Conservation (phyloP, 2,888 invertebrate species). For the Agrypnus murinus region DNA sequence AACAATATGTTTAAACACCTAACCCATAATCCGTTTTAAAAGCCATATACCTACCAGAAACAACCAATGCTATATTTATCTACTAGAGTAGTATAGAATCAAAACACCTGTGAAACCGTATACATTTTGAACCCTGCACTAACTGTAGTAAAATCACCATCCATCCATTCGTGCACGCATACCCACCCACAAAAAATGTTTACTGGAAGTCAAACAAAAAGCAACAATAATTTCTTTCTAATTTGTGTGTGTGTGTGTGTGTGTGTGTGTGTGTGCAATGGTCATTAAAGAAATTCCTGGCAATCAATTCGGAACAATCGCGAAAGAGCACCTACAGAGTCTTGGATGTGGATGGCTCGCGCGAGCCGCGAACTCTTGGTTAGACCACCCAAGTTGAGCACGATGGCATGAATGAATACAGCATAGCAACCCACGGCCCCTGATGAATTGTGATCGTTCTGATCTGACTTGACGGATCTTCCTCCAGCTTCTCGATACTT, state of each 20-base stretch:
- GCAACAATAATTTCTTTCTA: constrained; percentile 14
- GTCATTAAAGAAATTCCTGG: constrained; percentile 25
- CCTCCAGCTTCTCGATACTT: constrained; percentile 58
- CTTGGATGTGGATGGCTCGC: constrained; percentile 57
- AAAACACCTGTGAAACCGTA: constrained; percentile 29
- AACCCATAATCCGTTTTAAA: constrained; percentile 48
- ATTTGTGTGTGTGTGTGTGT: constrained; percentile 26
- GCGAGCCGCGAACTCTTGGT: constrained; percentile 55
- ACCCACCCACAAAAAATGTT: background rate
- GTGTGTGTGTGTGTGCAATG: constrained; percentile 25
- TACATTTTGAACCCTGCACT: background rate
- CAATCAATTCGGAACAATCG: constrained; percentile 39
- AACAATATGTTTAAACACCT: constrained; percentile 45
- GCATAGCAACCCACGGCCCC: constrained; percentile 66
- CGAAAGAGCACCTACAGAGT: constrained; percentile 53
- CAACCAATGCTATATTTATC: constrained; percentile 38
- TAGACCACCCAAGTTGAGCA: constrained; percentile 64
- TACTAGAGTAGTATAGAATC: constrained; percentile 28
- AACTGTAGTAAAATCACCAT: constrained; percentile 1
- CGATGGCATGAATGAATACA: constrained; percentile 67
- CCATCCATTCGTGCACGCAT: background rate
- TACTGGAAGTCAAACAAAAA: constrained; percentile 9
- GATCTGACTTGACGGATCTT: constrained; percentile 67
- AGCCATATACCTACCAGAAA: constrained; percentile 10
- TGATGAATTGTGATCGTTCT: constrained; percentile 68